Percentiles rank a stretch among this genome's conserved stretches.
Conservation (phyloP, 2,113 vertebrate genomes). For the Alexandromys fortis region DNA sequence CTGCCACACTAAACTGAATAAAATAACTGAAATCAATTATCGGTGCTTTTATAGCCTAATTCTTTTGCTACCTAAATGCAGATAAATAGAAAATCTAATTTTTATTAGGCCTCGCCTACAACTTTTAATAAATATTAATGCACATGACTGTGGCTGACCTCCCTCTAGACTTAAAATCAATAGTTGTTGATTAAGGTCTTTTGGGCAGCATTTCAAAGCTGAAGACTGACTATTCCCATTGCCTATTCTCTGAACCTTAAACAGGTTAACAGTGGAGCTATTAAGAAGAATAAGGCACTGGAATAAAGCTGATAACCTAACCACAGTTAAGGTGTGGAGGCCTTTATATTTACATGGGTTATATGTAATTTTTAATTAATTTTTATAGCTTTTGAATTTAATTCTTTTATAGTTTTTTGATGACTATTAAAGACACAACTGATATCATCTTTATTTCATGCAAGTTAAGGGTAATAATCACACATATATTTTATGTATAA, state of each 20-base stretch:
- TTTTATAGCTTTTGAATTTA: constrained; percentile 42
- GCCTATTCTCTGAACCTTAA: constrained; percentile 47
- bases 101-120: constrained; percentile 65
- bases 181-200: constrained; percentile 70
- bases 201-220: constrained; percentile 29
- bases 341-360: background rate
- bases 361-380: background rate
- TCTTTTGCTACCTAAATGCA: constrained; percentile 64
- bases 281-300: constrained; percentile 23
- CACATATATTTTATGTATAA: constrained; percentile 15
- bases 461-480: background rate
- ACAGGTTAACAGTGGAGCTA: constrained; percentile 31
- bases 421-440: background rate
- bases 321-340: background rate
- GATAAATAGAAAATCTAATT: constrained; percentile 74
- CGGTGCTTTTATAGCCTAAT: constrained; percentile 64
- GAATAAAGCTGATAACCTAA: background rate
- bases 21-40: constrained; percentile 67
- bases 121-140: constrained; percentile 78
- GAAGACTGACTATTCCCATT: constrained; percentile 51
- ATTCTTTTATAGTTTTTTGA: constrained; percentile 63
- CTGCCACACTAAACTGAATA: constrained; percentile 14
- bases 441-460: constrained; percentile 13
- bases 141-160: constrained; percentile 55
- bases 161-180: constrained; percentile 68